Conservation (phyloP, 2,797 vertebrate species). For the Acropternis orthonyx region DNA sequence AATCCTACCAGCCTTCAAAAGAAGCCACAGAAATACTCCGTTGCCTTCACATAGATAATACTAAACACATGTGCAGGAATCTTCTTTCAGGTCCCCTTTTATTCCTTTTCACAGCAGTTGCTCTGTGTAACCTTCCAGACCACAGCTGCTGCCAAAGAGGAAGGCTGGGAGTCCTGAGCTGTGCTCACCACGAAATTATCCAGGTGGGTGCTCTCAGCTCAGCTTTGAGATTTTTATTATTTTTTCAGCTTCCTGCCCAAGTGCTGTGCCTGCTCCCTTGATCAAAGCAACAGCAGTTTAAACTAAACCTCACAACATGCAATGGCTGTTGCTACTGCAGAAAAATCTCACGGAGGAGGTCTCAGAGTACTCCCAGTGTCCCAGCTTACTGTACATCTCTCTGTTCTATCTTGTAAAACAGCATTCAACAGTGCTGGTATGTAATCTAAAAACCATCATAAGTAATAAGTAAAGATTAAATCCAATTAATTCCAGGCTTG, state of each 20-base stretch:
- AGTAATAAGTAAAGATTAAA: conserved; percentile 52
- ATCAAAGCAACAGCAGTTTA: background rate
- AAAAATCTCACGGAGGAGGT: background rate
- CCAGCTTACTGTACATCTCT: background rate
- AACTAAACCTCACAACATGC: background rate
- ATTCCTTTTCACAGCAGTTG: background rate
- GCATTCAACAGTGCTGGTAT: background rate
- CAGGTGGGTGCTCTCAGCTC: conserved; percentile 10
- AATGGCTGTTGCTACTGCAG: background rate
- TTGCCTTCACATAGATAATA: background rate
- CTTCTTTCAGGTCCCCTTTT: background rate
- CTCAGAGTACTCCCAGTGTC: background rate
- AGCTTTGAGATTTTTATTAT: background rate
- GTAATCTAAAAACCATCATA: background rate
- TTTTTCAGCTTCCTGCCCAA: conserved; percentile 22
- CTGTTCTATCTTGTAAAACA: background rate
- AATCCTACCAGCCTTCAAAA: background rate
- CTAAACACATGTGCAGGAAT: background rate
- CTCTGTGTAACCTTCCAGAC: background rate
- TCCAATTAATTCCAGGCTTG: conserved; percentile 34
- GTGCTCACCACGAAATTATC: background rate
- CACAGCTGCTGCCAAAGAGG: background rate
- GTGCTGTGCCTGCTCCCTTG: background rate
- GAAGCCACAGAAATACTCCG: background rate
- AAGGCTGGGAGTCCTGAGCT: background rate